Evolutionary conservation across 92 coral and sea anemone species (phyloP), one percentile per base, ranked within the genome.

Genomic region (Umimayanthus kanabou): DNA sequence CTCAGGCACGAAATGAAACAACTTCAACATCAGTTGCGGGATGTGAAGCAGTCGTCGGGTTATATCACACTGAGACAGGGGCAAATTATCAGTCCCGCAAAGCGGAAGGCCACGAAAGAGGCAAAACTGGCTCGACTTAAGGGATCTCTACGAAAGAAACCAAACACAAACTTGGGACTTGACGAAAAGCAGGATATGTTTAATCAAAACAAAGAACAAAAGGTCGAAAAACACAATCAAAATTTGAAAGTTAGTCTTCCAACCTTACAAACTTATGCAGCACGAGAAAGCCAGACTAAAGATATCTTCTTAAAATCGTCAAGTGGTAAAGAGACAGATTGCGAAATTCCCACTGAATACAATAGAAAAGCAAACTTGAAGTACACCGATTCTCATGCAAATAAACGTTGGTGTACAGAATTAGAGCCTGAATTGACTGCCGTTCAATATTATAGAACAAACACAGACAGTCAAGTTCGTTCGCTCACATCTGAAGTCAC

Each of bases 1-100:
- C 86, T 93, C 39, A 82, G 93, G 90, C 92, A 95, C 85, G 99
- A 97, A 82, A 97, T 97, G 95, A 85, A 88, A 73, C 89, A 92
- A 71, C 80, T 97, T 30, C 90, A 92, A 82, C 92, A 91, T 88
- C 94, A 97, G 85, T 84, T 97, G 25, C 80, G 86, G 26, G 98
- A 90, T 29, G 96, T 97, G 26, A 89, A 93, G 90, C 95, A 97
- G 80, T 90, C 95, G 18, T 90, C 97, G 40, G 98, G 96, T 14
- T 89, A 92, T 33, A 75, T 91, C 25, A 71, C 61, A 29, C n/a
- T 33, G 28, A 79, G 57, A 43, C 78, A 87, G 30, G 77, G 55
- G 23, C 64, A 67, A 25, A 42, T 22, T 3, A 30, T 85, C 13
- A 77, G 82, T 42, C 80, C 88, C 13, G 75, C 80, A 4, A 85